These are phyloP conservation scores for Pogoniulus pusillus DNA, from an alignment of 2,797 vertebrate genomes.

Conservation along the genomic window DNA sequence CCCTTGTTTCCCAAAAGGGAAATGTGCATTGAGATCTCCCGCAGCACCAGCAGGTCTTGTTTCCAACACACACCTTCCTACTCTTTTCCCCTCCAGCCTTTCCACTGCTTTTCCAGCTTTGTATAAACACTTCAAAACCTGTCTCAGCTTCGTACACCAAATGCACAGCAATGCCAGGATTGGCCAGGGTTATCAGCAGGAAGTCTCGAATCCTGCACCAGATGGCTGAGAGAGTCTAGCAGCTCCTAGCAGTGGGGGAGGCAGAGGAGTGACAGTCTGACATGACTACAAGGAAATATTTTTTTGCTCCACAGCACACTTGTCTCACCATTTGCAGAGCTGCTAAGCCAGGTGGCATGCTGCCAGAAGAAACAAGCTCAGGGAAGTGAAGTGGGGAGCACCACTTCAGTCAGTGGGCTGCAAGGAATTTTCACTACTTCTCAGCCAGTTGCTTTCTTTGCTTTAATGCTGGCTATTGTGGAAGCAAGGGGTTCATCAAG, in stretches of 20 bases:
- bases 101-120: background rate
- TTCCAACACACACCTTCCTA: constrained; percentile 18
- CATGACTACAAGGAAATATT: background rate
- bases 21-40: background rate
- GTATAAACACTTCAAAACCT: constrained; percentile 34
- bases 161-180: constrained; percentile 9
- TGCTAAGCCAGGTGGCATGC: background rate
- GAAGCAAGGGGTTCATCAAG: background rate
- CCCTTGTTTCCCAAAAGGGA: background rate
- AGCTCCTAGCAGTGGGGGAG: constrained; percentile 26
- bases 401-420: background rate
- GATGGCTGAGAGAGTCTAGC: constrained; percentile 48
- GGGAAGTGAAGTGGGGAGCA: accelerated
- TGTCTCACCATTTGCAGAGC: background rate
- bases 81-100: background rate
- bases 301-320: background rate
- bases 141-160: background rate
- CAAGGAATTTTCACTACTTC: background rate
- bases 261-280: constrained; percentile 27
- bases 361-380: background rate
- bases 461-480: background rate
- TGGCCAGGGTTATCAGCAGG: background rate
- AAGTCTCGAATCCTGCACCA: constrained; percentile 17
- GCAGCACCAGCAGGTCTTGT: background rate
- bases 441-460: background rate